A percentile compares a stretch with the other conserved stretches of the same genome.
These are phyloP conservation scores for Cotesia chilonis DNA, from an alignment of 1,140 invertebrate genomes.

Conservation along the genomic window DNA sequence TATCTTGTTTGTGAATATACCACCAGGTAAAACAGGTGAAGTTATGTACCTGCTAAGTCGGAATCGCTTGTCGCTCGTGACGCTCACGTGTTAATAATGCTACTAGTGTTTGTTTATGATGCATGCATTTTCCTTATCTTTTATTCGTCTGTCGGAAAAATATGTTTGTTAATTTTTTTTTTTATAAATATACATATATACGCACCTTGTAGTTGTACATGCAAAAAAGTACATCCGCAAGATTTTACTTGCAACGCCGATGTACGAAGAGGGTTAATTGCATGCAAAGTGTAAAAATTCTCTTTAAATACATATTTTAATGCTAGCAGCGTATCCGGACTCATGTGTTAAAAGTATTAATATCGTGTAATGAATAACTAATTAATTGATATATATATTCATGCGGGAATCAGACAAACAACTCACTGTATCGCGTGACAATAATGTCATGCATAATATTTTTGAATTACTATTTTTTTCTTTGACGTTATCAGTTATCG, in stretches of 20 bases:
- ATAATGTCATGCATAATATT: background rate
- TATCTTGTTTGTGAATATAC: constrained; percentile 12
- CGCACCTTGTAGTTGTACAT: background rate
- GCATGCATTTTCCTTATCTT: constrained; percentile 12
- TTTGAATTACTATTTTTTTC: constrained; percentile 3
- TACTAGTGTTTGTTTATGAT: constrained; percentile 13
- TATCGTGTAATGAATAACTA: constrained; percentile 20
- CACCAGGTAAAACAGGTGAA: constrained; percentile 28
- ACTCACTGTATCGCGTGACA: constrained; percentile 6
- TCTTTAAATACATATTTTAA: background rate
- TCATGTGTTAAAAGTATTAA: background rate
- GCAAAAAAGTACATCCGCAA: background rate
- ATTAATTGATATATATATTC: constrained; percentile 15
- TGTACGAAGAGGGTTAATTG: background rate
- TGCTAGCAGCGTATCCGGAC: background rate
- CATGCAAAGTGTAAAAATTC: constrained; percentile 10
- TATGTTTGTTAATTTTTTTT: constrained; percentile 2
- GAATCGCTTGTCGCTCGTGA: constrained; percentile 15
- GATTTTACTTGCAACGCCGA: background rate
- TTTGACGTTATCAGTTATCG: too few relatives aligned
- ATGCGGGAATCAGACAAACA: background rate
- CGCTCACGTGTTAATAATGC: constrained; percentile 31
- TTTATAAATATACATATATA: background rate
- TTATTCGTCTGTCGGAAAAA: background rate
- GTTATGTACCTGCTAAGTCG: constrained; percentile 20